A percentile compares a stretch with the other conserved stretches of the same genome.
These are phyloP conservation scores for Drosophila mulleri DNA, from an alignment of 2,888 invertebrate species.

Conservation along the genomic window DNA sequence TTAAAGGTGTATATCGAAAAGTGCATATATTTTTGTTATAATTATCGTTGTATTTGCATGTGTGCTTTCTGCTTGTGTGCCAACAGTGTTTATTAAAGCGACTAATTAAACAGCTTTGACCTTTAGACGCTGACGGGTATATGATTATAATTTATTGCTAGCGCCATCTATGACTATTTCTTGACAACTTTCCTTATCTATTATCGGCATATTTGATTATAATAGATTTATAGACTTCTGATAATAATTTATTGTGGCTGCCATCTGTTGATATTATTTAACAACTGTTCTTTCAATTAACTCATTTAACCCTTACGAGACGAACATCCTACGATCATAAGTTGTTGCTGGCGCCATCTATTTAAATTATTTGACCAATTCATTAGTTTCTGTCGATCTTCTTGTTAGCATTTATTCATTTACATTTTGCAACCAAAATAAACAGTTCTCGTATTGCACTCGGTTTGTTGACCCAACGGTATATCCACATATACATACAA, in stretches of 20 bases:
- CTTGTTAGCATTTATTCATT: conserved; percentile 37
- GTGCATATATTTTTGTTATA: conserved; percentile 8
- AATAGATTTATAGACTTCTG: not conserved
- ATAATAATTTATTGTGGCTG: not conserved
- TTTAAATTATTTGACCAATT: not conserved
- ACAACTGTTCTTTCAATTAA: not conserved
- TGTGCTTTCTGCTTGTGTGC: conserved; percentile 1
- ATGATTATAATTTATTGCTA: conserved; percentile 9
- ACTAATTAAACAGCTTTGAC: conserved; percentile 21
- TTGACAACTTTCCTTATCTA: not conserved
- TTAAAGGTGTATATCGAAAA: conserved; percentile 22
- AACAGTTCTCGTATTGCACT: conserved; percentile 13
- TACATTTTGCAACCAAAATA: conserved; percentile 20
- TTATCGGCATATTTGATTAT: not conserved
- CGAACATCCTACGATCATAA: not conserved
- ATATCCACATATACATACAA: not conserved
- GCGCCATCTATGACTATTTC: not conserved
- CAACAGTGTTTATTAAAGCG: not conserved
- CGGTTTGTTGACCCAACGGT: conserved; percentile 21
- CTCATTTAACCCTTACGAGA: conserved; percentile 18
- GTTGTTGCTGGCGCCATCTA: conserved; percentile 10
- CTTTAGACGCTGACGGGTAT: conserved; percentile 1
- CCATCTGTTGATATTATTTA: not conserved
- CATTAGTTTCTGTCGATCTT: not conserved
- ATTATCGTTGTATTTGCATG: not conserved